phyloP scores from a whole-genome alignment of 2,888 invertebrate genomes.

The Anaspis maculata region DNA sequence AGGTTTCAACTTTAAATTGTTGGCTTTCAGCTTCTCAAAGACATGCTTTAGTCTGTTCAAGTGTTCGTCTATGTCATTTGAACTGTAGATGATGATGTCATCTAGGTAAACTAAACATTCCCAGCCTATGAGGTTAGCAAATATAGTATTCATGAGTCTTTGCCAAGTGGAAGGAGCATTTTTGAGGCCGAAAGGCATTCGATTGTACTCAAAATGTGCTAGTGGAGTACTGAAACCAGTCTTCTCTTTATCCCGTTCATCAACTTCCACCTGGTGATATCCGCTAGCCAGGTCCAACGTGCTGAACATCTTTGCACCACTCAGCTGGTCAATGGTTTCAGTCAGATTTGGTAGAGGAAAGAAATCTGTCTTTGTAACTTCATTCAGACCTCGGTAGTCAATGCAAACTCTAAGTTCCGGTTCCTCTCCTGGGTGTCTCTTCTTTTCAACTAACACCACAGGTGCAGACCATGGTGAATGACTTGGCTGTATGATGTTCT shows the following conservation, averaged over 20 bases:
- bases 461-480: too few relatives aligned
- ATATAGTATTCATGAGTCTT: slow-evolving; percentile 26
- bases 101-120: slow-evolving; percentile 10
- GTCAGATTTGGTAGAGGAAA: too few relatives aligned
- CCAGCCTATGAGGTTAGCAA: slow-evolving; percentile 20
- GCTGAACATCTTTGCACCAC: slow-evolving; percentile 20
- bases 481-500: too few relatives aligned
- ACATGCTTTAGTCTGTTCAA: slow-evolving; percentile 5
- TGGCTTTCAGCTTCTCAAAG: slow-evolving; percentile 9
- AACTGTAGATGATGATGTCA: slow-evolving; percentile 10
- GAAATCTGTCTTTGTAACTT: too few relatives aligned
- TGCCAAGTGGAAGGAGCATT: slow-evolving; percentile 30
- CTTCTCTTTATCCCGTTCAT: slow-evolving; percentile 14
- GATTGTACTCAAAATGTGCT: slow-evolving; percentile 20
- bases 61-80: slow-evolving; percentile 6
- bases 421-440: slow-evolving; percentile 13
- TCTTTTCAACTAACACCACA: too few relatives aligned
- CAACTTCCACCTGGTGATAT: slow-evolving; percentile 24
- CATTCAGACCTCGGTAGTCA: too few relatives aligned
- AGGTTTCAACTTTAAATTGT: slow-evolving; percentile 13
- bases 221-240: slow-evolving; percentile 20
- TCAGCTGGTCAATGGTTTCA: slow-evolving; percentile 22
- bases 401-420: slow-evolving; percentile 14
- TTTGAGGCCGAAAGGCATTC: slow-evolving; percentile 28
- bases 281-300: too few relatives aligned